Evolutionary conservation across 2,888 invertebrate species (phyloP).

Genomic region (Villa cingulata): DNA sequence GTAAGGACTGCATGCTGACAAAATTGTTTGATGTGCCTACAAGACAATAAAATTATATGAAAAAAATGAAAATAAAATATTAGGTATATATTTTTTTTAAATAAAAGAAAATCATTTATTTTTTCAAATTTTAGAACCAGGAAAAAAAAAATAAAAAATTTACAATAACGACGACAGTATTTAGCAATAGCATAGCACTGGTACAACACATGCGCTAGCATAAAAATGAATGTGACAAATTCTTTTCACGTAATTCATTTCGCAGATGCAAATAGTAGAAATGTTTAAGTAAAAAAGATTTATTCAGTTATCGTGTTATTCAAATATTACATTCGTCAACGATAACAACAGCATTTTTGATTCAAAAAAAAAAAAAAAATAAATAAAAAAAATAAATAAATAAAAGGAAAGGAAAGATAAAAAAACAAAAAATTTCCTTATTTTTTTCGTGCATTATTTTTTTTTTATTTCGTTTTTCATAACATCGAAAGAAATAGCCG

Average conservation of each 20-base stretch:
- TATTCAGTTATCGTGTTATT: background rate
- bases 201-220: too few species aligned
- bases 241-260: slow-evolving; percentile 16
- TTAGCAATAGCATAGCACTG: too few species aligned
- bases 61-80: background rate
- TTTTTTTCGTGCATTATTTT: too few species aligned
- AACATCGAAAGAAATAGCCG: too few species aligned
- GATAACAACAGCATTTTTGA: too few species aligned
- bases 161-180: too few species aligned
- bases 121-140: background rate
- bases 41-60: slow-evolving; percentile 23
- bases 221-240: slow-evolving; percentile 9
- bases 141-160: background rate
- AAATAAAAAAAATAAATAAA: too few species aligned
- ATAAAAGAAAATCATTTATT: too few species aligned
- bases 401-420: too few species aligned
- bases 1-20: slow-evolving; percentile 88
- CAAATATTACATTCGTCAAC: background rate
- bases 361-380: too few species aligned
- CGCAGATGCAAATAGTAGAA: slow-evolving; percentile 9
- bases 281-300: background rate
- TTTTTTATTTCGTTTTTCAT: too few species aligned
- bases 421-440: too few species aligned
- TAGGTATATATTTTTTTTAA: background rate
- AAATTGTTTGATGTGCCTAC: slow-evolving; percentile 82